Percentiles rank a stretch among this genome's conserved stretches.
Conservation (phyloP, 2,113 vertebrate genomes). For the Cebidichthys violaceus region DNA sequence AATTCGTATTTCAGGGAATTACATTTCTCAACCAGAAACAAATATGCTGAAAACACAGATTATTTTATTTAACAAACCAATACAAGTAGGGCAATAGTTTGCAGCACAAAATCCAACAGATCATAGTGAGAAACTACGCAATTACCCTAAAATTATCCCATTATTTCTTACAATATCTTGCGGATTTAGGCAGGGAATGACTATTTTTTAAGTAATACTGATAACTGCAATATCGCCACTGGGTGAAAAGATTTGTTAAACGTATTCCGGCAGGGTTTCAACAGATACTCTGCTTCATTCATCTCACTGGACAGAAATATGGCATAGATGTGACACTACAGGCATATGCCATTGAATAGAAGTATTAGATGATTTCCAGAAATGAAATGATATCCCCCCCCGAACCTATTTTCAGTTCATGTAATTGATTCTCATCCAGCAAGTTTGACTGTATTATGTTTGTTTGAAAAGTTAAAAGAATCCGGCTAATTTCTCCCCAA, state of each 20-base stretch:
- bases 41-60: conserved; percentile 2
- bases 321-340: conserved; percentile 65
- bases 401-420: conserved; percentile 75
- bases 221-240: conserved; percentile 43
- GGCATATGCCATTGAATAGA: conserved; percentile 68
- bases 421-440: conserved; percentile 80
- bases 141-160: conserved; percentile 45
- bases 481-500: conserved; percentile 79
- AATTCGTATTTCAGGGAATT: background rate
- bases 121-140: conserved; percentile 36
- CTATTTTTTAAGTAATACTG: conserved; percentile 54
- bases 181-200: conserved; percentile 50
- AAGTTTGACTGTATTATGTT: conserved; percentile 81
- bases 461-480: conserved; percentile 85
- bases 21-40: conserved; percentile 9
- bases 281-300: conserved; percentile 63
- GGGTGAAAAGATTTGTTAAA: conserved; percentile 57
- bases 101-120: conserved; percentile 6
- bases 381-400: conserved; percentile 59
- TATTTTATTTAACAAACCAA: conserved; percentile 25
- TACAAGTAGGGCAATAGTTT: conserved; percentile 21
- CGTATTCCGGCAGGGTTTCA: conserved; percentile 53
- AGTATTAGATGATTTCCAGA: conserved; percentile 68
- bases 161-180: conserved; percentile 46
- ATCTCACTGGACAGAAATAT: conserved; percentile 68